These are phyloP conservation scores for Zonotrichia leucophrys DNA, from an alignment of 2,113 vertebrate genomes.

Conservation along the genomic window DNA sequence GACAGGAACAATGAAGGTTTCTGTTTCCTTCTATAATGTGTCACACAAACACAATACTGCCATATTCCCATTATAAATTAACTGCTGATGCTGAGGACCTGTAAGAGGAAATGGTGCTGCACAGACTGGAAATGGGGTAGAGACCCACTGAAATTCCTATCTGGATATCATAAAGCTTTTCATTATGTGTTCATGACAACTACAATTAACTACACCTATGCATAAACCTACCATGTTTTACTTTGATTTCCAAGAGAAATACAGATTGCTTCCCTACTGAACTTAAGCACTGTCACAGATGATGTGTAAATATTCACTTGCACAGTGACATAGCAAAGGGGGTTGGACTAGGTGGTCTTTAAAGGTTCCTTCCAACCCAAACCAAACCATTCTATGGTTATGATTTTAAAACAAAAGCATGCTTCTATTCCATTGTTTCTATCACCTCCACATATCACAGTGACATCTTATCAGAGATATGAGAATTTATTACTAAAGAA, in stretches of 20 bases:
- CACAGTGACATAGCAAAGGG: not conserved
- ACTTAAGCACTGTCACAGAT: not conserved
- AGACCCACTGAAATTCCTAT: not conserved
- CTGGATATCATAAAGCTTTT: not conserved
- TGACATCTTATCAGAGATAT: not conserved
- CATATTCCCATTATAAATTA: not conserved
- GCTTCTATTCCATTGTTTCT: not conserved
- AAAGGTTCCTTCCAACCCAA: not conserved
- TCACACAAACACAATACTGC: not conserved
- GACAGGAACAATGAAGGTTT: constrained; percentile 15
- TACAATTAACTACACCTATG: not conserved
- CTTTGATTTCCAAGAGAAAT: not conserved
- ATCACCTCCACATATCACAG: not conserved
- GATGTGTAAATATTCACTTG: not conserved
- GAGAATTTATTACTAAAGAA: not conserved
- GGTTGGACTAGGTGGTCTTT: not conserved
- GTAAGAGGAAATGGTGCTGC: not conserved
- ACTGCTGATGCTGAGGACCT: not conserved
- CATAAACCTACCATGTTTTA: not conserved
- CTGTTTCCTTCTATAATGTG: not conserved
- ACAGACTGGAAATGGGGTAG: not conserved
- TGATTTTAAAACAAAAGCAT: not conserved
- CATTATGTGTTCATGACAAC: not conserved
- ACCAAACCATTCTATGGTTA: not conserved
- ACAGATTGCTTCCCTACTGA: not conserved